Percentiles rank a stretch among this genome's conserved stretches.
phyloP scores from a whole-genome alignment of 2,797 vertebrate species.

The Pangasius larnaudii region DNA sequence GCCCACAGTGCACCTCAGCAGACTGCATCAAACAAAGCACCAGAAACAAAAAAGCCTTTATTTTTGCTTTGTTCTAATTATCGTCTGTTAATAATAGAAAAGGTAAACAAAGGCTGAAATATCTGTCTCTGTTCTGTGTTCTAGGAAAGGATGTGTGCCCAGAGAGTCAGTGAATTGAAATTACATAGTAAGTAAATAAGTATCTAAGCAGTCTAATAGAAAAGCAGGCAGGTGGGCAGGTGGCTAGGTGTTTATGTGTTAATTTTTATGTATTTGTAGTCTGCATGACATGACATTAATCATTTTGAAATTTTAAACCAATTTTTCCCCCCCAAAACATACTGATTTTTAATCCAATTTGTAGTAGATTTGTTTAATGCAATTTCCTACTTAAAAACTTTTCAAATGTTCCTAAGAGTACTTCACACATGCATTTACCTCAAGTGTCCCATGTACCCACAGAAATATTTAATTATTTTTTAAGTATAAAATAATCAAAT shows the following conservation, averaged over 20 bases:
- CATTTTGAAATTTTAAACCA: neutral
- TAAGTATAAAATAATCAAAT: neutral
- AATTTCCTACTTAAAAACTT: neutral
- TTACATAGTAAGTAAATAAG: neutral
- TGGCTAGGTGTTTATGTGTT: neutral
- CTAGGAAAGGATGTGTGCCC: neutral
- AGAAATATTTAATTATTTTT: neutral
- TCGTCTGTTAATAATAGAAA: neutral
- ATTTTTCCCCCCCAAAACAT: too few species aligned
- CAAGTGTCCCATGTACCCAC: neutral
- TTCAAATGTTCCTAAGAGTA: neutral
- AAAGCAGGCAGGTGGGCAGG: neutral
- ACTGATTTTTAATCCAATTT: neutral
- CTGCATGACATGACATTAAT: neutral
- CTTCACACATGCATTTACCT: neutral
- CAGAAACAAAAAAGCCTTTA: conserved; percentile 3
- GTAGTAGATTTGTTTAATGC: neutral
- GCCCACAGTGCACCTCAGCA: neutral
- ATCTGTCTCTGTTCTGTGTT: neutral
- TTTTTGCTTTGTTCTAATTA: conserved; percentile 34
- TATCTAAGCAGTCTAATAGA: neutral
- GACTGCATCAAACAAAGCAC: conserved; percentile 18
- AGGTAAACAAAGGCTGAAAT: neutral
- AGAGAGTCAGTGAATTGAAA: neutral
- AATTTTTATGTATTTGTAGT: neutral